A percentile compares a stretch with the other conserved stretches of the same genome.
Conservation (phyloP, 2,797 vertebrate species). For the Cirrhinus molitorella region DNA sequence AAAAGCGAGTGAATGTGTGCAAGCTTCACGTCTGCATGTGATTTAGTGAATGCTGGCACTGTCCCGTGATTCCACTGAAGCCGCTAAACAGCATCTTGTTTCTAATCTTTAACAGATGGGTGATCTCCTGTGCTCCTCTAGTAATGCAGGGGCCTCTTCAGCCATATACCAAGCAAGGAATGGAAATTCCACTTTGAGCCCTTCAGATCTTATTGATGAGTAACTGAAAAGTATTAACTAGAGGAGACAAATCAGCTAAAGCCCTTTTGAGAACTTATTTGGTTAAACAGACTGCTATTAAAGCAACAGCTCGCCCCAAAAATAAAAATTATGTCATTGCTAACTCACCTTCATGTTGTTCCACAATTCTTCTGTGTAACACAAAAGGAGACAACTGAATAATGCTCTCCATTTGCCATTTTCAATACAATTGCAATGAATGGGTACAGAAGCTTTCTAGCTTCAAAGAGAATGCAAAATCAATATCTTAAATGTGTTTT, state of each 20-base stretch:
- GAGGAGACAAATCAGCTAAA: constrained; percentile 9
- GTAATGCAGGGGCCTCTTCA: constrained; percentile 50
- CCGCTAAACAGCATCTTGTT: constrained; percentile 72
- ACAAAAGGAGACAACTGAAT: neutral
- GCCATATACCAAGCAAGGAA: constrained; percentile 59
- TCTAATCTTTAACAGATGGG: constrained; percentile 78
- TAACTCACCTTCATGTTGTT: neutral
- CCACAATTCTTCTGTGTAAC: constrained; percentile 1
- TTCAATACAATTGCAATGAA: neutral
- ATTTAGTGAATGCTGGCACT: constrained; percentile 66
- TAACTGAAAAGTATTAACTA: constrained; percentile 56
- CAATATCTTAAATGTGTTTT: neutral
- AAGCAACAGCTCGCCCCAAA: neutral
- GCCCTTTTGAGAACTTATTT: constrained; percentile 2
- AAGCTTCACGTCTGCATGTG: constrained; percentile 53
- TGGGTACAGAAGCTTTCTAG: neutral
- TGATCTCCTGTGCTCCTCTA: constrained; percentile 48
- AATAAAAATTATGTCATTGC: neutral
- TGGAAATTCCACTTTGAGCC: constrained; percentile 65
- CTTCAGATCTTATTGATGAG: constrained; percentile 56
- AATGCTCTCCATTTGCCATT: neutral
- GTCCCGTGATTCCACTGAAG: constrained; percentile 69
- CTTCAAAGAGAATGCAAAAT: neutral
- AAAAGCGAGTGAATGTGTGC: neutral
- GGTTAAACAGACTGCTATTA: constrained; percentile 8